Conservation (phyloP, 1,140 invertebrate genomes). For the Piezodorus guildinii region DNA sequence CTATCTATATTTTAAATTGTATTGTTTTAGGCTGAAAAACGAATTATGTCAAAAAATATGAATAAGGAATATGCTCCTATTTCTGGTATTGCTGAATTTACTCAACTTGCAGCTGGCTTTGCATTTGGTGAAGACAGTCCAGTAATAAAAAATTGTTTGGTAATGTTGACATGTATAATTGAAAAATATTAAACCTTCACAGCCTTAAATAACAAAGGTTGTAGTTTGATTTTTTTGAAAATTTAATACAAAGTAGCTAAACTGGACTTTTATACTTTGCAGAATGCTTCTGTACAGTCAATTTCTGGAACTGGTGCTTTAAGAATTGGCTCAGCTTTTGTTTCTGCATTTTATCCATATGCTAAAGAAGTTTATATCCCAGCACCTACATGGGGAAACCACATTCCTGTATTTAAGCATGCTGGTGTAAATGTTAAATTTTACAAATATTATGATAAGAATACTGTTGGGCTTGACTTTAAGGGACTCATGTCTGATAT, state of each 20-base stretch:
- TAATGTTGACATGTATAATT: slow-evolving; percentile 36
- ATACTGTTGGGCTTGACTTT: slow-evolving; percentile 92
- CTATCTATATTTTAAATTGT: background rate
- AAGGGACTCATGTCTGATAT: slow-evolving; percentile 84
- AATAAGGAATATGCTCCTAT: slow-evolving; percentile 97
- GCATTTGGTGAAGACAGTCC: slow-evolving; percentile 78
- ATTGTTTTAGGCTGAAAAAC: slow-evolving; percentile 59
- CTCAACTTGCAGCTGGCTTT: slow-evolving; percentile 66
- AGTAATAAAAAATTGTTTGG: slow-evolving; percentile 62
- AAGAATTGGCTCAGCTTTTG: slow-evolving; percentile 79
- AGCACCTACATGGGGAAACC: slow-evolving; percentile 97
- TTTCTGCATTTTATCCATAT: slow-evolving; percentile 73
- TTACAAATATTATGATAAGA: slow-evolving; percentile 93
- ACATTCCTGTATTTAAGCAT: slow-evolving; percentile 87
- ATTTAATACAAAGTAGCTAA: too few relatives aligned
- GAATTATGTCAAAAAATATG: slow-evolving; percentile 53
- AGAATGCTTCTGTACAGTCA: slow-evolving; percentile 71
- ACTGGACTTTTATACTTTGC: slow-evolving; percentile 28
- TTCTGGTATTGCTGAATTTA: slow-evolving; percentile 69
- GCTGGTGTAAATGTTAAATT: slow-evolving; percentile 74
- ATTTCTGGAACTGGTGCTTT: slow-evolving; percentile 97
- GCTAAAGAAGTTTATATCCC: slow-evolving; percentile 86
- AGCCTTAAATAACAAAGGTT: background rate
- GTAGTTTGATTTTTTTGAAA: background rate
- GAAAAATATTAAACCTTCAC: background rate